A percentile compares a stretch with the other conserved stretches of the same genome.
These are phyloP conservation scores for Trichogramma dendrolimi DNA, from an alignment of 2,888 invertebrate species.

Conservation along the genomic window DNA sequence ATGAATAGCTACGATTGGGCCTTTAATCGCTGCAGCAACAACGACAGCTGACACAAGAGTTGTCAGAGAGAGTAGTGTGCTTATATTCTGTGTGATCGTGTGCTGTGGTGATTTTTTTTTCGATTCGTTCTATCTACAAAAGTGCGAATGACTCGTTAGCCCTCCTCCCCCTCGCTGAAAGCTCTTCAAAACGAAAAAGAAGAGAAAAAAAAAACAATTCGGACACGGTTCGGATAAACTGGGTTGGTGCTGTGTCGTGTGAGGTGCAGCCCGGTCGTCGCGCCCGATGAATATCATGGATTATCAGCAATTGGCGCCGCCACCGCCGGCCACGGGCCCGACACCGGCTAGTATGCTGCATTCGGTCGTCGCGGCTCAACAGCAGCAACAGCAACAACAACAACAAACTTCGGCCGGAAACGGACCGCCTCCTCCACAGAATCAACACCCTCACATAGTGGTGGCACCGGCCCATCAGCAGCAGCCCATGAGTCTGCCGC, in stretches of 20 bases:
- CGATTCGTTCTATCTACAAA: too few species aligned
- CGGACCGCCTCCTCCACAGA: constrained; percentile 36
- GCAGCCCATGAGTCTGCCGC: constrained; percentile 50
- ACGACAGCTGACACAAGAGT: too few species aligned
- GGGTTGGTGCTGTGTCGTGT: too few species aligned
- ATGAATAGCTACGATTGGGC: too few species aligned
- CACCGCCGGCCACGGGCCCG: constrained; percentile 44
- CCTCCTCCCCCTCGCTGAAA: background rate
- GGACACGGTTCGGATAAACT: too few species aligned
- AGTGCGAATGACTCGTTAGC: too few species aligned
- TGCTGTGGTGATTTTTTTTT: background rate
- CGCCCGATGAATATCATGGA: constrained; percentile 41
- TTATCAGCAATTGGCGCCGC: constrained; percentile 57
- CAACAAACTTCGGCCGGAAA: constrained; percentile 32
- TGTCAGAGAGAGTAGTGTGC: too few species aligned
- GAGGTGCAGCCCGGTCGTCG: constrained; percentile 27
- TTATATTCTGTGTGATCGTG: background rate
- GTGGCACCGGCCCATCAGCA: constrained; percentile 47
- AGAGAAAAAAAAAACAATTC: too few species aligned
- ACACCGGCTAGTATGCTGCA: constrained; percentile 46
- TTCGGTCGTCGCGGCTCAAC: constrained; percentile 46
- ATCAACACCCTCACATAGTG: constrained; percentile 47
- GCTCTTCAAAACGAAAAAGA: background rate
- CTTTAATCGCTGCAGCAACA: too few species aligned
- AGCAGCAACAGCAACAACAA: constrained; percentile 38